A percentile compares a stretch with the other conserved stretches of the same genome.
Evolutionary conservation across 2,797 vertebrate species (phyloP).

Genomic region (Sebastes vulpes): DNA sequence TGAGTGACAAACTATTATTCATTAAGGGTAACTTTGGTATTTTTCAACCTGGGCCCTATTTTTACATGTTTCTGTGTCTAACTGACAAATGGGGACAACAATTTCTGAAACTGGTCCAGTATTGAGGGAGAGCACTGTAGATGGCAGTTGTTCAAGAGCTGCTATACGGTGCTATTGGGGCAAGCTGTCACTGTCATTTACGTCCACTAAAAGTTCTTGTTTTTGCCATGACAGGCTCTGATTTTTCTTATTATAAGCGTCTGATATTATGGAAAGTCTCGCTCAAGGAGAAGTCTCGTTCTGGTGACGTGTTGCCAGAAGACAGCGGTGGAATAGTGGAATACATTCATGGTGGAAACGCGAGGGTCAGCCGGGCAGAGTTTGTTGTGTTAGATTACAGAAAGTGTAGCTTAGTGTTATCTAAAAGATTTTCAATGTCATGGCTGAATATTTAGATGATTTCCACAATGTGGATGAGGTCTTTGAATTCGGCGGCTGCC

Average conservation of each 20-base stretch:
- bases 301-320: neutral
- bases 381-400: neutral
- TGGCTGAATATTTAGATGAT: neutral
- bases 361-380: neutral
- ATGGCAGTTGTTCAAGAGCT: neutral
- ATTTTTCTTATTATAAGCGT: neutral
- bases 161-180: no score
- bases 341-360: neutral
- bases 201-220: neutral
- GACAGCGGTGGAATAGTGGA: neutral
- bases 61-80: neutral
- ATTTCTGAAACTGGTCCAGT: neutral
- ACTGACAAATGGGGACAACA: neutral
- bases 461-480: neutral
- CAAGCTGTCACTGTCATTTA: neutral
- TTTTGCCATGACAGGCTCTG: neutral
- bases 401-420: neutral
- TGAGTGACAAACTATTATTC: slow-evolving; percentile 80
- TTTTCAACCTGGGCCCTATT: neutral
- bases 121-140: neutral
- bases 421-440: neutral
- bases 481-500: neutral
- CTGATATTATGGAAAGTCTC: neutral
- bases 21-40: neutral
- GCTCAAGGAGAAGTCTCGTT: neutral